Base-by-base conservation (phyloP, 1,140 invertebrate species). In the Hydropsyche tenuis region DNA sequence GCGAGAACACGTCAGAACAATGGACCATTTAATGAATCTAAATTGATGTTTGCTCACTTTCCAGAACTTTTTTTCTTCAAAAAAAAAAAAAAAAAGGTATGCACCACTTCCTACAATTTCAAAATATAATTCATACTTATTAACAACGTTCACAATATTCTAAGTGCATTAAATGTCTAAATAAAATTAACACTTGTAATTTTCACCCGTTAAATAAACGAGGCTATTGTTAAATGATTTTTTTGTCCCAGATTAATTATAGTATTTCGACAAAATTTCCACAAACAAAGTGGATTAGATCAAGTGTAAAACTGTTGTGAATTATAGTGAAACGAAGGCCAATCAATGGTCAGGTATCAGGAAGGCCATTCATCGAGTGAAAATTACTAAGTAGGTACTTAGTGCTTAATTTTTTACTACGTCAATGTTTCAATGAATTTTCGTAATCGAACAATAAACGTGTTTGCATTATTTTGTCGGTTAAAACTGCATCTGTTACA, bases 321-420 rank as follows among this genome's bases (percentile, higher is more conserved):
- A 53, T 20, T 53, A 1, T 5, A 48, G 12, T 18, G 60, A 63
- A 63, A 37, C 27, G 60, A 63, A 63, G 60, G 60, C 25, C 60
- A 25, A n/a, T n/a, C n/a, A n/a, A 11, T 63, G 9, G 60, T 63
- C 60, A 63, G 20, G 4, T 30, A 63, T 27, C 60, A 22, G 25
- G 60, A 63, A 63, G 60, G 60, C 27, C 60, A 37, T 63, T 37
- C 23, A 25, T 63, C 12, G 14, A 37, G 60, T 30, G 60, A 63
- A 63, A 63, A 27, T 53, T 53, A 53, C 20, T 37, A 37, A 37
- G 30, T 37, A 37, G 3, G 7, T 53, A 16, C 48, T 18, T 53
- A 18, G 48, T 18, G 48, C 20, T 53, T 20, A 18, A 4, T 37
- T 37, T n/a, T n/a, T 37, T 37, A 4, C 30, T 37, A 37, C 9